These are phyloP conservation scores for Gobius niger DNA, from an alignment of 2,113 vertebrate species.

Conservation along the genomic window DNA sequence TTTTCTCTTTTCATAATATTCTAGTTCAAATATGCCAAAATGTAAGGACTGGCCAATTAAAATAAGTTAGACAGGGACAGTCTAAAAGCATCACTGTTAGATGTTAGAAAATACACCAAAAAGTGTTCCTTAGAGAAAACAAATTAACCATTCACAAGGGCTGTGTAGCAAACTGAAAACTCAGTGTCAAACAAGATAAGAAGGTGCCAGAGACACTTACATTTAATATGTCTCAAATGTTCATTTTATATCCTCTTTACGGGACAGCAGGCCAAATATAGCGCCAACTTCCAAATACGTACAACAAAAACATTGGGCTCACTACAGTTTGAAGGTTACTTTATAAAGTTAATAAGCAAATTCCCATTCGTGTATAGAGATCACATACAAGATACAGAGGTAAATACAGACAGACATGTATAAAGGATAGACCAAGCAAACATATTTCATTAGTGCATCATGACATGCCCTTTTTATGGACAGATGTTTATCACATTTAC, in stretches of 20 bases:
- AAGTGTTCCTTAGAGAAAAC: conserved; percentile 32
- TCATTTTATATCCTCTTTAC: conserved; percentile 63
- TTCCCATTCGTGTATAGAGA: conserved; percentile 54
- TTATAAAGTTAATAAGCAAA: conserved; percentile 58
- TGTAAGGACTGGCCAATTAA: conserved; percentile 53
- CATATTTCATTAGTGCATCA: conserved; percentile 72
- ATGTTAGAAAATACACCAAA: background rate
- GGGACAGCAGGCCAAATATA: conserved; percentile 63
- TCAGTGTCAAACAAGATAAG: conserved; percentile 47
- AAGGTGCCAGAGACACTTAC: conserved; percentile 70
- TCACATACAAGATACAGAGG: conserved; percentile 28
- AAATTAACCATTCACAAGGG: background rate
- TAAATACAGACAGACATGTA: conserved; percentile 20
- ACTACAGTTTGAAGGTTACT: conserved; percentile 50
- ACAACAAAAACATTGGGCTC: conserved; percentile 56
- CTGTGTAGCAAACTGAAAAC: conserved; percentile 52
- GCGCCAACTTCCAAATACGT: conserved; percentile 41
- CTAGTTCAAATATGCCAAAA: conserved; percentile 39
- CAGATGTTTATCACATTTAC: conserved; percentile 57
- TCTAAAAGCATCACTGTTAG: conserved; percentile 27
- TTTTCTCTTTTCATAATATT: conserved; percentile 52
- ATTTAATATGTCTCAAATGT: conserved; percentile 61
- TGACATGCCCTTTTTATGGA: conserved; percentile 63
- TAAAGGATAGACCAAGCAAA: conserved; percentile 41
- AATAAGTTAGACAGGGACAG: conserved; percentile 63